These are phyloP conservation scores for Drosophila arawakana DNA, from an alignment of 1,140 invertebrate species.

Conservation along the genomic window DNA sequence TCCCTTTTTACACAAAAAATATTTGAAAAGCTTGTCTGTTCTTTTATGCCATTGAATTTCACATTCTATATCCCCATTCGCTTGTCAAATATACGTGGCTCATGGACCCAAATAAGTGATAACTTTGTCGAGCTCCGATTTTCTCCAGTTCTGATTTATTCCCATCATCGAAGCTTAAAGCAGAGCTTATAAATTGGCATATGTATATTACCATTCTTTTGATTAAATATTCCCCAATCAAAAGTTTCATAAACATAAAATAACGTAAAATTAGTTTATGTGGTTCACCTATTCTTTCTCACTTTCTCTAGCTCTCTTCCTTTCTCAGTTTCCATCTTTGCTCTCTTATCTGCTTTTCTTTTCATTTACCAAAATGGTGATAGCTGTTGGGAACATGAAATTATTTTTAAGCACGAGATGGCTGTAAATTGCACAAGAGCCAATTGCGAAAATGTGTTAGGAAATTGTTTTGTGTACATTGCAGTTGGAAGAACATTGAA, in stretches of 20 bases:
- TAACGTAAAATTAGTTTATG: too few relatives aligned
- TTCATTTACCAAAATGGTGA: background rate
- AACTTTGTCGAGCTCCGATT: conserved; percentile 37
- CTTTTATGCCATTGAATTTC: conserved; percentile 44
- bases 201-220: too few relatives aligned
- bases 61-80: conserved; percentile 48
- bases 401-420: conserved; percentile 70
- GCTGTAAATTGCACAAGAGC: conserved; percentile 75
- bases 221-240: too few relatives aligned
- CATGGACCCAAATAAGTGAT: conserved; percentile 41
- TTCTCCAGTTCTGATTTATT: background rate
- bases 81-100: conserved; percentile 22
- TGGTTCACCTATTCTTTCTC: too few relatives aligned
- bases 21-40: conserved; percentile 62
- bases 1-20: conserved; percentile 41
- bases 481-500: conserved; percentile 15
- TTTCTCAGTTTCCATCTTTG: background rate
- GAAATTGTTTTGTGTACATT: conserved; percentile 69
- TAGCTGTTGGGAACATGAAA: conserved; percentile 42
- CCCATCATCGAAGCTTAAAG: too few relatives aligned
- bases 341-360: background rate
- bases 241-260: too few relatives aligned
- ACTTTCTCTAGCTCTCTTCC: background rate
- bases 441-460: conserved; percentile 61
- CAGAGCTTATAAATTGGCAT: too few relatives aligned